These are phyloP conservation scores for Drosophila trichaetosa DNA, from an alignment of 2,888 invertebrate genomes.

Conservation along the genomic window DNA sequence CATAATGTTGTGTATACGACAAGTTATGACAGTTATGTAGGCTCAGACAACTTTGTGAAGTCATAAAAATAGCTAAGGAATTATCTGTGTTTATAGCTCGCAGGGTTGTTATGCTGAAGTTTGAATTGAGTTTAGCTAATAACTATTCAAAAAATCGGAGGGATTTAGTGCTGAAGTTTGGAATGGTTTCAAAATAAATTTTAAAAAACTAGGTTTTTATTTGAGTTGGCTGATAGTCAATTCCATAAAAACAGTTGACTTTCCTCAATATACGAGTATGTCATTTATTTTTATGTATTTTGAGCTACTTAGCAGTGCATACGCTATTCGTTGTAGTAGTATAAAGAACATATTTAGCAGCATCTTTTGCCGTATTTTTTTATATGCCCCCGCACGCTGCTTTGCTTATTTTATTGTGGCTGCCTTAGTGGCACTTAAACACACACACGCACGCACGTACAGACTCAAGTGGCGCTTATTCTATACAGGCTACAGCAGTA, in stretches of 20 bases:
- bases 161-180: background rate
- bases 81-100: background rate
- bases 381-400: conserved; percentile 21
- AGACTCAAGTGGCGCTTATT: conserved; percentile 52
- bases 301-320: conserved; percentile 23
- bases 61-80: background rate
- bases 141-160: background rate
- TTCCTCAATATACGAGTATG: background rate
- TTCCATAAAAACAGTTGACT: background rate
- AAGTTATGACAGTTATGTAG: background rate
- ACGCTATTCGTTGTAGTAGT: conserved; percentile 1
- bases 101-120: background rate
- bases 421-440: conserved; percentile 53
- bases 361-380: conserved; percentile 33
- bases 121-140: background rate
- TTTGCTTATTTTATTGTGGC: conserved; percentile 66
- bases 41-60: background rate
- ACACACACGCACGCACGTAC: conserved; percentile 21
- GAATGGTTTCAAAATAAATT: background rate
- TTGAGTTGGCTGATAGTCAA: background rate
- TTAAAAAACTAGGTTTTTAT: background rate
- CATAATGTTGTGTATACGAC: conserved; percentile 8
- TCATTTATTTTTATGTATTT: too few relatives aligned
- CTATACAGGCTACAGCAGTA: conserved; percentile 34
- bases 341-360: background rate